phyloP scores from a whole-genome alignment of 2,113 vertebrate genomes.

The Gymnogyps californianus region DNA sequence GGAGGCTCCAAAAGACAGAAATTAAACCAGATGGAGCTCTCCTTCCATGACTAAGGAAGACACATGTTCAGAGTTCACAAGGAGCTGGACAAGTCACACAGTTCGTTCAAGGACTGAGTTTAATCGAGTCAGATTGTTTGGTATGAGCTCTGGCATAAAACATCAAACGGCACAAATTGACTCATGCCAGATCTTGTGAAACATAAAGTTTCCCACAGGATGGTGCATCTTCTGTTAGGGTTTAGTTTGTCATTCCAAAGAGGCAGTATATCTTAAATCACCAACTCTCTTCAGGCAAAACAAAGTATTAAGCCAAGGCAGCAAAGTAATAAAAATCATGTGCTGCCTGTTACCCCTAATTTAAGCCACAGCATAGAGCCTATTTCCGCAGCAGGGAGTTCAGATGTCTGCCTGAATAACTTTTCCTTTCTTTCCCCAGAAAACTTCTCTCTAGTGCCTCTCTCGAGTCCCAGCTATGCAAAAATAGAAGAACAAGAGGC shows the following conservation, averaged over 20 bases:
- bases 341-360: not conserved
- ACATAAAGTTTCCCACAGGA: not conserved
- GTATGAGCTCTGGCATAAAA: not conserved
- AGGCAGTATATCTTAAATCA: not conserved
- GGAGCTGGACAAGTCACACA: not conserved
- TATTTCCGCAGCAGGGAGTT: not conserved
- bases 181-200: not conserved
- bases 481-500: not conserved
- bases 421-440: not conserved
- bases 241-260: not conserved
- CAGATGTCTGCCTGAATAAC: not conserved
- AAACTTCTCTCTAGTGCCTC: not conserved
- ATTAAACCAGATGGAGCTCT: not conserved
- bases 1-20: not conserved
- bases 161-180: not conserved
- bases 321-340: not conserved
- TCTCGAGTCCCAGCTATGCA: rapidly evolving
- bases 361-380: not conserved
- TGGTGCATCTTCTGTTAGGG: not conserved
- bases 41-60: not conserved
- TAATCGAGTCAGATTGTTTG: not conserved
- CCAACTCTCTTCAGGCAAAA: not conserved
- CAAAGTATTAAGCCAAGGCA: not conserved
- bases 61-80: not conserved
- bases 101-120: not conserved